phyloP scores from a whole-genome alignment of 2,797 vertebrate species.

The Sternarchorhynchus goeldii region DNA sequence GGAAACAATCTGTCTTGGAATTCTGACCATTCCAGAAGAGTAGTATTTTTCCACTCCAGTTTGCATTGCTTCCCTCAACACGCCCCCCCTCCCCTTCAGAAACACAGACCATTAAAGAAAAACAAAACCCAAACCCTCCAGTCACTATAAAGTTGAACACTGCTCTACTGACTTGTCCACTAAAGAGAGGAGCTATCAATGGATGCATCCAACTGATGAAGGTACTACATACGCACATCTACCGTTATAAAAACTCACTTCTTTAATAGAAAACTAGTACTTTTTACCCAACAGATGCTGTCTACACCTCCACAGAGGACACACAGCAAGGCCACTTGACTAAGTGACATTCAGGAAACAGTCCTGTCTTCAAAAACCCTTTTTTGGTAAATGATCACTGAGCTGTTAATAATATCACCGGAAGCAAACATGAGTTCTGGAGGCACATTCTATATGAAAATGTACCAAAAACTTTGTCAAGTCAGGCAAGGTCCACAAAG shows the following conservation, averaged over 20 bases:
- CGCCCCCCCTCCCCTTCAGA: constrained; percentile 50
- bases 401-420: neutral
- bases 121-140: neutral
- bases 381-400: constrained; percentile 4
- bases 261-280: constrained; percentile 10
- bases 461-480: constrained; percentile 5
- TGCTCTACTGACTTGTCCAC: neutral
- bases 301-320: constrained; percentile 17
- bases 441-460: constrained; percentile 21
- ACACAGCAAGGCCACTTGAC: constrained; percentile 49
- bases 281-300: neutral
- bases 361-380: constrained; percentile 1
- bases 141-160: constrained; percentile 8
- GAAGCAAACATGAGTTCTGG: constrained; percentile 4
- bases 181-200: neutral
- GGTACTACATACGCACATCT: constrained; percentile 2
- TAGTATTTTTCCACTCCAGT: constrained; percentile 43
- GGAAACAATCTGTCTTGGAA: constrained; percentile 40
- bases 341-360: constrained; percentile 50
- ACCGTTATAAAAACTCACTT: neutral
- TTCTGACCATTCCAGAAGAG: constrained; percentile 31
- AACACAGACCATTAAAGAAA: constrained; percentile 50
- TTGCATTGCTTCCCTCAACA: constrained; percentile 30
- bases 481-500: constrained; percentile 5
- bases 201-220: constrained; percentile 1